Conservation (phyloP, 1,140 invertebrate species). For the Condylostylus longicornis region DNA sequence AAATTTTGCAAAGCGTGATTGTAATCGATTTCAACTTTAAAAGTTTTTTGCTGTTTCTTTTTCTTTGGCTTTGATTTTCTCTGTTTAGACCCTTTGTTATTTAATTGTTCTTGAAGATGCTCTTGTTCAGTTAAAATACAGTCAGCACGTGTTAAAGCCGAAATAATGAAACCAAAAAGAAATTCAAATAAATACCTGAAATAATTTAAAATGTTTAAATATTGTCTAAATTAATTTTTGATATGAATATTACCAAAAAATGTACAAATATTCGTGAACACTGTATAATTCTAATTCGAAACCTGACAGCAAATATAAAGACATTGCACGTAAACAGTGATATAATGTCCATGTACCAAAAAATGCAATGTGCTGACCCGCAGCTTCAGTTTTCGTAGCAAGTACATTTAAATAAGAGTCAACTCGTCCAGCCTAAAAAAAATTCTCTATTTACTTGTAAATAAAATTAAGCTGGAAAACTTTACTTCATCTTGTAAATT, state of each 20-base stretch:
- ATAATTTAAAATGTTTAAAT: conserved; percentile 16
- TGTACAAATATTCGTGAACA: conserved; percentile 91
- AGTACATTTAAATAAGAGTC: conserved; percentile 64
- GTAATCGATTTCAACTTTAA: conserved; percentile 66
- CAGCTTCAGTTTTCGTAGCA: conserved; percentile 22
- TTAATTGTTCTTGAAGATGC: conserved; percentile 38
- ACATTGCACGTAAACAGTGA: conserved; percentile 91
- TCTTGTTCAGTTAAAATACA: conserved; percentile 68
- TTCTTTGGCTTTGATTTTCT: conserved; percentile 60
- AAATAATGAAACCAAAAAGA: conserved; percentile 84
- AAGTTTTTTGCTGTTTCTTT: conserved; percentile 51
- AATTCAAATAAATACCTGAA: conserved; percentile 86
- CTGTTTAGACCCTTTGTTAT: conserved; percentile 42
- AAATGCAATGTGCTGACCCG: conserved; percentile 59
- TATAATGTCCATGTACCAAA: conserved; percentile 94
- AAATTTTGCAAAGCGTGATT: conserved; percentile 85
- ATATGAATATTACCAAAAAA: conserved; percentile 64
- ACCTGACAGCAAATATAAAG: conserved; percentile 83
- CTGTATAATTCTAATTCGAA: conserved; percentile 93
- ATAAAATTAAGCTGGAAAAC: conserved; percentile 32
- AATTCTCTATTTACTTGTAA: neutral
- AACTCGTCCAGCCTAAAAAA: conserved; percentile 66
- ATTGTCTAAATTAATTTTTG: too few relatives aligned
- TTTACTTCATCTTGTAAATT: conserved; percentile 87
- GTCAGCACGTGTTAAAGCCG: conserved; percentile 77